A percentile compares a stretch with the other conserved stretches of the same genome.
phyloP scores from a whole-genome alignment of 2,113 vertebrate genomes.

The Notothenia coriiceps region DNA sequence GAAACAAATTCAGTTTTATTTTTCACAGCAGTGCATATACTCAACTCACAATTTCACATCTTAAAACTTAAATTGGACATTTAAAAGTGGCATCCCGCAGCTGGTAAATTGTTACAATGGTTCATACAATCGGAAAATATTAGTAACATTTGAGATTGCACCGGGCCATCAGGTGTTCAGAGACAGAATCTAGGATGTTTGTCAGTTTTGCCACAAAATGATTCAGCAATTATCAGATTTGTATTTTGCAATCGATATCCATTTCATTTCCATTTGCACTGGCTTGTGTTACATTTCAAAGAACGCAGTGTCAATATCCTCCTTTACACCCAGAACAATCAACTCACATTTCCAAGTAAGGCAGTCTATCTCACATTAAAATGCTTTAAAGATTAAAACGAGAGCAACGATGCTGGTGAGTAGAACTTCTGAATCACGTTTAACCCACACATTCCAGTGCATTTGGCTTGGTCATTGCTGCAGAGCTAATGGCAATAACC shows the following conservation, averaged over 20 bases:
- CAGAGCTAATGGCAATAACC: conserved; percentile 20
- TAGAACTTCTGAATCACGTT: conserved; percentile 24
- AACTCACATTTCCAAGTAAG: background rate
- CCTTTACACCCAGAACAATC: conserved; percentile 7
- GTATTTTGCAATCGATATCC: background rate
- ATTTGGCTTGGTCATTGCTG: conserved; percentile 4
- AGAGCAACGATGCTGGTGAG: conserved; percentile 41
- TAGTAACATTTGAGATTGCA: background rate
- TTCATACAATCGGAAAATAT: background rate
- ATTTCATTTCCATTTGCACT: background rate
- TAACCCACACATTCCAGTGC: conserved; percentile 40
- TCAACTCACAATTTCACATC: background rate
- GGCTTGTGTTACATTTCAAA: background rate
- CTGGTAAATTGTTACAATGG: background rate
- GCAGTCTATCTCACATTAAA: conserved; percentile 6
- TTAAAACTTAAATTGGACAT: background rate
- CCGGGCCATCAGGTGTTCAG: background rate
- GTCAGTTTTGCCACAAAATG: background rate
- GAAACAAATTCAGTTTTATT: conserved; percentile 1
- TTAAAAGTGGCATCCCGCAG: background rate
- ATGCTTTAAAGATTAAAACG: conserved; percentile 12
- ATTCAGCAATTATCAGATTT: background rate
- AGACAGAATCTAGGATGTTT: background rate
- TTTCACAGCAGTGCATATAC: conserved; percentile 7
- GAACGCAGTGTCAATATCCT: background rate